These are phyloP conservation scores for Eufriesea mexicana DNA, from an alignment of 1,140 invertebrate species.

Conservation along the genomic window DNA sequence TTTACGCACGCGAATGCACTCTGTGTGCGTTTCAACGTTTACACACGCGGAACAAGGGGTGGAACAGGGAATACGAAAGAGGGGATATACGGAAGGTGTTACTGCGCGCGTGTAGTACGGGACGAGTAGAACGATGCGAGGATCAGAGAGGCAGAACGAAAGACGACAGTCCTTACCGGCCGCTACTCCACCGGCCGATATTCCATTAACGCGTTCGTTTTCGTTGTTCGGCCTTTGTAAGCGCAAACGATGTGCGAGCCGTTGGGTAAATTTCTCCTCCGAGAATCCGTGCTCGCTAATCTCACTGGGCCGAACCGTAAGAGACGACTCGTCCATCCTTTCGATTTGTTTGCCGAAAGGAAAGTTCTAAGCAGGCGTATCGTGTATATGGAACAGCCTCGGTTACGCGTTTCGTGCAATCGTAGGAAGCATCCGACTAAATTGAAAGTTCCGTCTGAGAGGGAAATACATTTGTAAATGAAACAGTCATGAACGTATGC, in stretches of 20 bases:
- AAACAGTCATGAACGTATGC: conserved; percentile 77
- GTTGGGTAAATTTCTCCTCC: background rate
- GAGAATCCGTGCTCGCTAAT: background rate
- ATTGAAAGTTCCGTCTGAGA: conserved; percentile 80
- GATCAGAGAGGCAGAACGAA: background rate
- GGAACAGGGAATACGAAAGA: conserved; percentile 2
- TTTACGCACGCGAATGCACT: conserved; percentile 9
- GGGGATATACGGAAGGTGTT: conserved; percentile 13
- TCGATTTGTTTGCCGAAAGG: conserved; percentile 61
- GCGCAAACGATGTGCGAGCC: no score
- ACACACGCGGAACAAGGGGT: conserved; percentile 16
- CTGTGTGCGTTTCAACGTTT: conserved; percentile 14
- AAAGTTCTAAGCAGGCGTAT: conserved; percentile 54
- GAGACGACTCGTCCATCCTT: conserved; percentile 51
- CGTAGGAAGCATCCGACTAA: conserved; percentile 75
- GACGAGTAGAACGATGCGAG: no score
- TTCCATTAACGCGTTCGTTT: conserved; percentile 71
- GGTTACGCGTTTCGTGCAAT: conserved; percentile 57
- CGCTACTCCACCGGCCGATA: conserved; percentile 64
- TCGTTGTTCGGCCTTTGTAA: background rate
- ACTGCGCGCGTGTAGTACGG: background rate
- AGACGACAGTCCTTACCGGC: background rate
- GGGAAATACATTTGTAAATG: conserved; percentile 81
- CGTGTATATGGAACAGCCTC: conserved; percentile 54
- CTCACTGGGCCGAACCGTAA: conserved; percentile 1